These are phyloP conservation scores for Atherinosoma microstoma DNA, from an alignment of 2,797 vertebrate genomes.

Conservation along the genomic window DNA sequence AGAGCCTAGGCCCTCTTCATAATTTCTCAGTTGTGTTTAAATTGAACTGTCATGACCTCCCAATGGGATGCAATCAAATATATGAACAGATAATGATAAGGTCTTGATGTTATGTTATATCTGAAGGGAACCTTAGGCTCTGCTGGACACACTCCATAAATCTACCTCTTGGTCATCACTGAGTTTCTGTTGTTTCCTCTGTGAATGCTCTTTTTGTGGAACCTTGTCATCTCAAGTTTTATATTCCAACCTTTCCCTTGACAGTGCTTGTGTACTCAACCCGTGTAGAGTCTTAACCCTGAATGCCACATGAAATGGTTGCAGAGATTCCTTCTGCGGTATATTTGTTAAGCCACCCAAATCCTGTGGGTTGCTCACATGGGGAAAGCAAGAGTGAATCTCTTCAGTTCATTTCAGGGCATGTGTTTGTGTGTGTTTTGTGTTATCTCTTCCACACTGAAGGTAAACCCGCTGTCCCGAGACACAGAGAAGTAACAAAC, in stretches of 20 bases:
- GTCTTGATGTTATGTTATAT: background rate
- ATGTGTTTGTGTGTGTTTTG: constrained; percentile 36
- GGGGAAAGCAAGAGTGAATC: constrained; percentile 35
- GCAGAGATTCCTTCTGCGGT: constrained; percentile 58
- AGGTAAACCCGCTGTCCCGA: constrained; percentile 36
- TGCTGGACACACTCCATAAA: constrained; percentile 54
- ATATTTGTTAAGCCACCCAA: constrained; percentile 37
- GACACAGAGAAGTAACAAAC: constrained; percentile 32
- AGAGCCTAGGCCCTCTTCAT: constrained; percentile 43
- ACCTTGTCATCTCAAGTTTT: constrained; percentile 37
- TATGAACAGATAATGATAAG: constrained; percentile 4
- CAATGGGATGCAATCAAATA: constrained; percentile 13
- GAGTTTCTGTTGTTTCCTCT: constrained; percentile 46
- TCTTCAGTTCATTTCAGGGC: constrained; percentile 69
- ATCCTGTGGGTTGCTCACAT: constrained; percentile 20
- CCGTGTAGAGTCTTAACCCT: constrained; percentile 26
- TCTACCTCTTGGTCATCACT: constrained; percentile 41
- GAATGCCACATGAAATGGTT: constrained; percentile 65
- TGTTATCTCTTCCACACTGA: constrained; percentile 25
- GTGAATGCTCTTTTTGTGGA: constrained; percentile 55
- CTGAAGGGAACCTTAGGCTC: constrained; percentile 29
- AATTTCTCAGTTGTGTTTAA: constrained; percentile 21
- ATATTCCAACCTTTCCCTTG: constrained; percentile 24
- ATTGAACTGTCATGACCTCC: constrained; percentile 12
- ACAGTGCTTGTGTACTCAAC: constrained; percentile 31